Percentiles rank a stretch among this genome's conserved stretches.
Conservation (phyloP, 2,888 invertebrate genomes). For the Acleris sparsana region DNA sequence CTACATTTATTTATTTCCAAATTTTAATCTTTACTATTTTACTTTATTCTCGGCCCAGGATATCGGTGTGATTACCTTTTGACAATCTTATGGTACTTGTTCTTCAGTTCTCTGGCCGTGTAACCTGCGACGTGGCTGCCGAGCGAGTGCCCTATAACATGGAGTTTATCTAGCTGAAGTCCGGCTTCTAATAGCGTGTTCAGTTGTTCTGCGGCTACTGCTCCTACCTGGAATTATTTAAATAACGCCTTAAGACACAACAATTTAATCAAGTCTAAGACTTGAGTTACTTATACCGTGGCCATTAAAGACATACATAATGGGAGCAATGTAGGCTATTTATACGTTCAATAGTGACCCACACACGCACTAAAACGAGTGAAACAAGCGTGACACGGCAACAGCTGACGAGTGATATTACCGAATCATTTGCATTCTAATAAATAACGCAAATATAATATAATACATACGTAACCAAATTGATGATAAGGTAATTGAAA, state of each 20-base stretch:
- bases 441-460: too few species aligned
- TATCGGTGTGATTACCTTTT: constrained; percentile 60
- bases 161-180: constrained; percentile 64
- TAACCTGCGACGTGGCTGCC: constrained; percentile 80
- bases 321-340: background rate
- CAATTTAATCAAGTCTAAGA: background rate
- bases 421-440: too few species aligned
- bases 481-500: too few species aligned
- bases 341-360: background rate
- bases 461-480: too few species aligned
- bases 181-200: constrained; percentile 66
- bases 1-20: too few species aligned
- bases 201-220: constrained; percentile 66
- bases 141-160: constrained; percentile 77
- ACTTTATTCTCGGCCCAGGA: too few species aligned
- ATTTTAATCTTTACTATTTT: too few species aligned
- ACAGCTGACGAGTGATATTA: too few species aligned
- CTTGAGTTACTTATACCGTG: background rate
- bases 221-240: constrained; percentile 68
- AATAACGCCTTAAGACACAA: background rate
- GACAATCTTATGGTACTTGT: constrained; percentile 65
- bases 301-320: background rate
- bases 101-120: constrained; percentile 72
- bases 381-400: too few species aligned
- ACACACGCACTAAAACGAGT: too few species aligned